Evolutionary conservation across 2,888 invertebrate species (phyloP).

Genomic region (Drosophila nigritarsus): DNA sequence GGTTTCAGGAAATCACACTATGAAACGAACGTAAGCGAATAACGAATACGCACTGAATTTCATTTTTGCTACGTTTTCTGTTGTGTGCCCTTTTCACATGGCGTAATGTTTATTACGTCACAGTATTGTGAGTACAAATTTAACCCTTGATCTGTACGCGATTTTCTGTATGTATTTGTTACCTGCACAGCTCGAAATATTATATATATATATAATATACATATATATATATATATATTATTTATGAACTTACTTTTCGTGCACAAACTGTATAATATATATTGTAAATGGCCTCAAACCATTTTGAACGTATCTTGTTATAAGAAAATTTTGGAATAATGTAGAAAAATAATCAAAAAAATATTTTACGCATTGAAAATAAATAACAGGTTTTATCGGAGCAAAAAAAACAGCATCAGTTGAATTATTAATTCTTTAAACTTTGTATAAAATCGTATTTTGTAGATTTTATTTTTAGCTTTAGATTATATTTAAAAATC

Average conservation of each 20-base stretch:
- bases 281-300: not conserved
- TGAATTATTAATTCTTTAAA: not conserved
- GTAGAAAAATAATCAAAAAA: not conserved
- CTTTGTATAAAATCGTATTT: not conserved
- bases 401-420: not conserved
- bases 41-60: not conserved
- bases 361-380: not conserved
- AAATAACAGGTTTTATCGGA: not conserved
- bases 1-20: constrained; percentile 22
- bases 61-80: constrained; percentile 28
- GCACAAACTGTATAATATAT: not conserved
- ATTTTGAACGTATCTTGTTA: not conserved
- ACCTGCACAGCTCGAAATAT: not conserved
- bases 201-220: too few relatives aligned
- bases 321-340: not conserved
- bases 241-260: not conserved
- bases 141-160: not conserved
- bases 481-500: not conserved
- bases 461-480: not conserved
- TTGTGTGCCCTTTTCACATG: not conserved
- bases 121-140: not conserved
- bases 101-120: constrained; percentile 14
- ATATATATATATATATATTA: too few relatives aligned
- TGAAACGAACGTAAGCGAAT: not conserved
- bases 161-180: not conserved